Percentiles rank a stretch among this genome's conserved stretches.
Conservation (phyloP, 2,888 invertebrate genomes). For the Maniola hyperantus region DNA sequence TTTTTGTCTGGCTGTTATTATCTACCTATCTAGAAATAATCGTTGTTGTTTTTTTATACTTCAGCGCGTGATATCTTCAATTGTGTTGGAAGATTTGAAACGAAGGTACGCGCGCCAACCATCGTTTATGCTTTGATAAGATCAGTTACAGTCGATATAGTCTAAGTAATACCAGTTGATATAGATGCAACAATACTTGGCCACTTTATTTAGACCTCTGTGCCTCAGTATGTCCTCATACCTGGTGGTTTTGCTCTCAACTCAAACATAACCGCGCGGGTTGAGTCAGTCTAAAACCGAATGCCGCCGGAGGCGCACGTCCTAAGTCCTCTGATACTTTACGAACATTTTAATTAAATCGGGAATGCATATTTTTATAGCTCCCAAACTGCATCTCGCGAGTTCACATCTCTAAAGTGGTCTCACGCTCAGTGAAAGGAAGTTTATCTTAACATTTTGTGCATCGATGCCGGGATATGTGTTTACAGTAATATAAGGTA, state of each 20-base stretch:
- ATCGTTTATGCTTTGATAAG: slow-evolving; percentile 15
- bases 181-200: slow-evolving; percentile 7
- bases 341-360: slow-evolving; percentile 61
- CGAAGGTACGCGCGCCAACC: slow-evolving; percentile 16
- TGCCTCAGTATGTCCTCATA: neutral
- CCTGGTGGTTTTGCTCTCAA: slow-evolving; percentile 21
- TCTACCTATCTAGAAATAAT: neutral
- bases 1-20: neutral
- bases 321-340: slow-evolving; percentile 55
- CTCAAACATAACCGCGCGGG: slow-evolving; percentile 11
- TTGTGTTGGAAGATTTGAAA: slow-evolving; percentile 19
- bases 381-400: slow-evolving; percentile 63
- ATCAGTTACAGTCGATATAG: slow-evolving; percentile 16
- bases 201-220: slow-evolving; percentile 14
- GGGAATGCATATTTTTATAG: slow-evolving; percentile 64
- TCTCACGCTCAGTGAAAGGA: slow-evolving; percentile 49
- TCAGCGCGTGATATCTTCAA: slow-evolving; percentile 16
- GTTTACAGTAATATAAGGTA: slow-evolving; percentile 62
- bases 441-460: slow-evolving; percentile 53
- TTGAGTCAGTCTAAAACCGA: slow-evolving; percentile 60
- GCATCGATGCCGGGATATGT: slow-evolving; percentile 56
- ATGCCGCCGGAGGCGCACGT: slow-evolving; percentile 66
- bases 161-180: slow-evolving; percentile 16
- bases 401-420: slow-evolving; percentile 47
- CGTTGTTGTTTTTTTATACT: slow-evolving; percentile 12